Evolutionary conservation across 2,888 invertebrate genomes (phyloP).

Genomic region (Melieria picta): DNA sequence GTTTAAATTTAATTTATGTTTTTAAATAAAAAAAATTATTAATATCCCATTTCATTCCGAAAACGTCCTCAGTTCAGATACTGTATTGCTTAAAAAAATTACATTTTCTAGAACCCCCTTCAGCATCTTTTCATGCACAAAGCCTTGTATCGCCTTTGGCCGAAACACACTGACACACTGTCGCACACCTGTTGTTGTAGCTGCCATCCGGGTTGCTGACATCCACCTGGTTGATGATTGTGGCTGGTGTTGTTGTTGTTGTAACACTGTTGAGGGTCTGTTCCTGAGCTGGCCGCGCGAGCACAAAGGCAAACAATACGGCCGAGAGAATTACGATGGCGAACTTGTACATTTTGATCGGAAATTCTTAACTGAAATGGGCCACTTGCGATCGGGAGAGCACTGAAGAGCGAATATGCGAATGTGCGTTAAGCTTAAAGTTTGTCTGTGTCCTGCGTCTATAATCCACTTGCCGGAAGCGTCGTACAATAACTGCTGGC

Average conservation of each 20-base stretch:
- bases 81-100: neutral
- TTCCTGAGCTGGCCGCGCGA: slow-evolving; percentile 57
- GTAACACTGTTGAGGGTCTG: slow-evolving; percentile 38
- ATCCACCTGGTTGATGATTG: slow-evolving; percentile 67
- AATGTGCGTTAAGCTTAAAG: slow-evolving; percentile 2
- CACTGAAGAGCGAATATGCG: no score
- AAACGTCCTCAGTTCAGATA: no score
- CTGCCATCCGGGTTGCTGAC: slow-evolving; percentile 67
- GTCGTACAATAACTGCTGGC: slow-evolving; percentile 48
- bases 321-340: slow-evolving; percentile 51
- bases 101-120: neutral
- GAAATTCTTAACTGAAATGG: neutral
- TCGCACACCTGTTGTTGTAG: slow-evolving; percentile 66
- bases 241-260: slow-evolving; percentile 63
- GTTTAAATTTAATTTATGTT: no score
- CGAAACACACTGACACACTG: neutral
- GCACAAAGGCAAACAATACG: slow-evolving; percentile 51
- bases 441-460: slow-evolving; percentile 32
- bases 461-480: slow-evolving; percentile 46
- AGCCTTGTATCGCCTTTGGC: neutral
- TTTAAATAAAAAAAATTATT: no score
- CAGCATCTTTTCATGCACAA: neutral
- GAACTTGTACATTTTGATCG: slow-evolving; percentile 54
- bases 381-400: no score
- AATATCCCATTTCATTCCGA: no score